Conservation (phyloP, 2,888 invertebrate genomes). For the Cyrtodaria siliqua region DNA sequence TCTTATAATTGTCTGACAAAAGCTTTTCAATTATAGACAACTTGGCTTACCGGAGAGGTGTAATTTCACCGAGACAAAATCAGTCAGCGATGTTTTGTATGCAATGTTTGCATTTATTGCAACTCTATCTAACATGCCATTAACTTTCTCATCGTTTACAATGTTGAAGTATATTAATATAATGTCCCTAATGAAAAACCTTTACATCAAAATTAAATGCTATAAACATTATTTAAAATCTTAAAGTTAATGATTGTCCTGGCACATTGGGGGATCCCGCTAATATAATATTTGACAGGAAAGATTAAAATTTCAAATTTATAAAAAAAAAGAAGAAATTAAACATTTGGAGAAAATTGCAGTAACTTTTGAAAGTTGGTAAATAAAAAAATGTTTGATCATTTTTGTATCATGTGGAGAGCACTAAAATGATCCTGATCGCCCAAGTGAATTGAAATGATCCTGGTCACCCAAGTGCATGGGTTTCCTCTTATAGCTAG, state of each 20-base stretch:
- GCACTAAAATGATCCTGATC: background rate
- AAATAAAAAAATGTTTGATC: background rate
- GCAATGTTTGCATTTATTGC: background rate
- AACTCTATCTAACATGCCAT: background rate
- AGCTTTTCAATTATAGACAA: conserved; percentile 9
- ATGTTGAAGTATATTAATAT: background rate
- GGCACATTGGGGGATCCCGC: background rate
- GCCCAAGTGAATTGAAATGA: background rate
- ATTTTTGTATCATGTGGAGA: background rate
- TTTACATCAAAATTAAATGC: background rate
- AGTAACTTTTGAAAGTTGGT: background rate
- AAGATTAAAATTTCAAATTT: background rate
- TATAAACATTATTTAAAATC: background rate
- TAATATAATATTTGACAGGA: background rate
- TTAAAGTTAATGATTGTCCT: conserved; percentile 5
- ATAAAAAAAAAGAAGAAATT: background rate
- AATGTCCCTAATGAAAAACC: background rate
- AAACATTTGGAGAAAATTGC: background rate
- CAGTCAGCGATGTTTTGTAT: background rate
- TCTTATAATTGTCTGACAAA: conserved; percentile 10
- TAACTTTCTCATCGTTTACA: background rate
- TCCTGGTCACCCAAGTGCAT: no score
- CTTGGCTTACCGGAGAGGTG: background rate
- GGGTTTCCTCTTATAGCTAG: no score
- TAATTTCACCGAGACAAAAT: conserved; percentile 2